Evolutionary conservation across 2,888 invertebrate genomes (phyloP).

Genomic region (Podotricha telesiphe): DNA sequence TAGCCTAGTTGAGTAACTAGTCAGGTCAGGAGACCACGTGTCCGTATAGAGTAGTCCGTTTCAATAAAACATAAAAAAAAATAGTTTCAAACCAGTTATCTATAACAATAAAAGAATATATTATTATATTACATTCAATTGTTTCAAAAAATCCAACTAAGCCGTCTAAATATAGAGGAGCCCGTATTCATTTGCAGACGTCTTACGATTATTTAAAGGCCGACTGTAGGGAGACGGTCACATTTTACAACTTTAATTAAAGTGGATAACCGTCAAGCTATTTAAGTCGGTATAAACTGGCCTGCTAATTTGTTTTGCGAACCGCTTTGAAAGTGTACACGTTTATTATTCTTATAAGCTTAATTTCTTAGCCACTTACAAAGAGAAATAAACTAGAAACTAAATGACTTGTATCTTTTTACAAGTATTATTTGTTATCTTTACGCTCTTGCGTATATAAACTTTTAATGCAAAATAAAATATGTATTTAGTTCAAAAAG

Average conservation of each 20-base stretch:
- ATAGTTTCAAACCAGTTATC: too few relatives aligned
- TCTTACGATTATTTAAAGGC: slow-evolving; percentile 22
- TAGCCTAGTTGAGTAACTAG: too few relatives aligned
- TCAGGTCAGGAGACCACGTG: too few relatives aligned
- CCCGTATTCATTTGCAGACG: slow-evolving; percentile 24
- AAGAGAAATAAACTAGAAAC: background rate
- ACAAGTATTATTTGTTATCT: background rate
- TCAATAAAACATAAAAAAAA: too few relatives aligned
- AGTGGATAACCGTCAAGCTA: slow-evolving; percentile 43
- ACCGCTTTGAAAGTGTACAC: slow-evolving; percentile 24
- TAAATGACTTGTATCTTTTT: background rate
- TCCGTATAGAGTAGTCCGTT: too few relatives aligned
- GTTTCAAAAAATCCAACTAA: slow-evolving; percentile 1
- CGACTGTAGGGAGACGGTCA: slow-evolving; percentile 23
- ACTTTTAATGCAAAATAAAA: too few relatives aligned
- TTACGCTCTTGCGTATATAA: background rate
- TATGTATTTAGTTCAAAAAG: too few relatives aligned
- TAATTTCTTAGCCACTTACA: slow-evolving; percentile 20
- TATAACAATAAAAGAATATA: too few relatives aligned
- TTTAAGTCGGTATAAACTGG: slow-evolving; percentile 45
- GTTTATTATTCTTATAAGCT: slow-evolving; percentile 25
- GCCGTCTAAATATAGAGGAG: background rate
- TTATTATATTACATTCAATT: background rate
- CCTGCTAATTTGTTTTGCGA: slow-evolving; percentile 44
- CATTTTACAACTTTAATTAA: slow-evolving; percentile 49